phyloP scores from a whole-genome alignment of 1,140 invertebrate species.

The Heliothis subflexa region DNA sequence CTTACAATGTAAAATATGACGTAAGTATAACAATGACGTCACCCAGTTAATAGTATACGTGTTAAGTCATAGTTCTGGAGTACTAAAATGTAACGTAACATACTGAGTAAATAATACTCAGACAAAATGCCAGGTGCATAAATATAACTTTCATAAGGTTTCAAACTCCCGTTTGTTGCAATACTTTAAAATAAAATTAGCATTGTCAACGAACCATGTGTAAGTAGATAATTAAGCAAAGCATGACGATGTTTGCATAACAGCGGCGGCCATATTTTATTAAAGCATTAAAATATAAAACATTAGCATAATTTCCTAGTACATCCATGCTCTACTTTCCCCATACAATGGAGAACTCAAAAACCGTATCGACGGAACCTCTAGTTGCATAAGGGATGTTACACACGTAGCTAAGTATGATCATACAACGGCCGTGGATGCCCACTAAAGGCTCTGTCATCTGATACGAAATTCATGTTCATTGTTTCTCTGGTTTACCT shows the following conservation, averaged over 20 bases:
- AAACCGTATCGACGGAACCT: constrained; percentile 49
- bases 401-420: constrained; percentile 28
- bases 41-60: no score
- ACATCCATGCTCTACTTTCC: constrained; percentile 65
- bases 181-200: not conserved
- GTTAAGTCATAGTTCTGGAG: no score
- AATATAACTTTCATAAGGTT: not conserved
- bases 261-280: constrained; percentile 16
- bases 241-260: constrained; percentile 31
- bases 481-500: constrained; percentile 42
- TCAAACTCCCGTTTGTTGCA: not conserved
- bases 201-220: constrained; percentile 6
- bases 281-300: constrained; percentile 45
- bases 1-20: no score
- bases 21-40: no score
- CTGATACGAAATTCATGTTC: constrained; percentile 41
- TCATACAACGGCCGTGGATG: constrained; percentile 22
- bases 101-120: no score
- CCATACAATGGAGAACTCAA: constrained; percentile 57
- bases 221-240: constrained; percentile 23
- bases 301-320: constrained; percentile 67
- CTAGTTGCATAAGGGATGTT: constrained; percentile 54
- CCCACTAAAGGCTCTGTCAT: constrained; percentile 36
- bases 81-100: no score
- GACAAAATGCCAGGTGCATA: no score